These are phyloP conservation scores for Syrmaticus mikado DNA, from an alignment of 2,113 vertebrate species.

Conservation along the genomic window DNA sequence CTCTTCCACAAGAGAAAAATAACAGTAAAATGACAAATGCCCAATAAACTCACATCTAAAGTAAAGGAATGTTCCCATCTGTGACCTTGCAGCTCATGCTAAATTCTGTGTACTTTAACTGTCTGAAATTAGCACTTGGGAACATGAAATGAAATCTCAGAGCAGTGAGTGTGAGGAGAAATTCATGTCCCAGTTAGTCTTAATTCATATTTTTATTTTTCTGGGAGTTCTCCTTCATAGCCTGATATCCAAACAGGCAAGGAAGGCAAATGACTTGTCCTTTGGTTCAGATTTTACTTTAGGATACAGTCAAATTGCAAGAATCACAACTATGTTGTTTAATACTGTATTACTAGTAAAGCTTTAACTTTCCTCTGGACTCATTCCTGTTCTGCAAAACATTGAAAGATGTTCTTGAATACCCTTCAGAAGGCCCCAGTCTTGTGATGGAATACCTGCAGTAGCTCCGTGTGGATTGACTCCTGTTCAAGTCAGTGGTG, in stretches of 20 bases:
- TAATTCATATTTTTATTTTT: constrained; percentile 34
- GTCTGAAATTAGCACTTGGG: neutral
- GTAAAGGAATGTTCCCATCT: neutral
- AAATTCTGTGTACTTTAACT: neutral
- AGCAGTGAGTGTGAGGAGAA: neutral
- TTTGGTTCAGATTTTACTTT: neutral
- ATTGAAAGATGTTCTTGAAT: neutral
- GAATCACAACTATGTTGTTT: neutral
- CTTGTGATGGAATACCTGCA: neutral
- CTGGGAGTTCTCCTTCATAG: neutral
- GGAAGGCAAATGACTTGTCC: neutral
- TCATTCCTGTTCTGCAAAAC: neutral
- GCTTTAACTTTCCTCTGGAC: neutral
- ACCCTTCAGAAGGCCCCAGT: neutral
- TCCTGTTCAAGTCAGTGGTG: neutral
- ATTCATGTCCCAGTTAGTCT: constrained; percentile 18
- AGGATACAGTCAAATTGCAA: neutral
- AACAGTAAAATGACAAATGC: constrained; percentile 43
- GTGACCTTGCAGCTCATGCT: neutral
- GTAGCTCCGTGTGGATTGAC: neutral
- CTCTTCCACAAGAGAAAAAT: constrained; percentile 43
- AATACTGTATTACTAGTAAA: neutral
- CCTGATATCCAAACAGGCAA: neutral
- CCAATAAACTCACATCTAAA: neutral
- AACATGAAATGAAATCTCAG: constrained; percentile 16